phyloP scores from a whole-genome alignment of 2,888 invertebrate genomes.

The Ceramica pisi region DNA sequence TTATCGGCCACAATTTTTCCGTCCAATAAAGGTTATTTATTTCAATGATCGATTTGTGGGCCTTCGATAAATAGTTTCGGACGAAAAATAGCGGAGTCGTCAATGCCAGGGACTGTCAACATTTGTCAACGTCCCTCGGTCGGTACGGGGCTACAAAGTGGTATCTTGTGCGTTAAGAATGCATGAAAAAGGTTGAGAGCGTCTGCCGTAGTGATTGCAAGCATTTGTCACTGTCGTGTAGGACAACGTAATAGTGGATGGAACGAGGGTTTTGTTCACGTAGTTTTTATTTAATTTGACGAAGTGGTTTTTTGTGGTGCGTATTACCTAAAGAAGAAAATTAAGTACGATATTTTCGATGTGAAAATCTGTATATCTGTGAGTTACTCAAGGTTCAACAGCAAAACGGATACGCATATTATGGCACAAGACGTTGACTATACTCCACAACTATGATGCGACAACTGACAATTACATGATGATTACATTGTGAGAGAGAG shows the following conservation, averaged over 20 bases:
- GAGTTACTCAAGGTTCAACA: no score
- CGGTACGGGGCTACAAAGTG: slow-evolving; percentile 31
- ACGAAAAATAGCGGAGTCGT: slow-evolving; percentile 47
- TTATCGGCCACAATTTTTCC: slow-evolving; percentile 33
- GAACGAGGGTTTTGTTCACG: slow-evolving; percentile 5
- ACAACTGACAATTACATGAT: no score
- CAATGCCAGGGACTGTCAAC: slow-evolving; percentile 60
- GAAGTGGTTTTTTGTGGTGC: slow-evolving; percentile 1
- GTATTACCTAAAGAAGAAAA: neutral
- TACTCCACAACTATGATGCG: no score
- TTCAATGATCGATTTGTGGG: slow-evolving; percentile 27
- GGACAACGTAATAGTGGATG: slow-evolving; percentile 10
- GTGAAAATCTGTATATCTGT: no score
- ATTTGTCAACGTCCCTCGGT: slow-evolving; percentile 60
- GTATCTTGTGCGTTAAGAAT: slow-evolving; percentile 40
- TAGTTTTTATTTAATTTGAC: slow-evolving; percentile 2
- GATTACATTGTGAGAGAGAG: no score
- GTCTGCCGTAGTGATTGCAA: slow-evolving; percentile 31
- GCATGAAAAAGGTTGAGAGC: slow-evolving; percentile 38
- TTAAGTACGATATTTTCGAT: no score
- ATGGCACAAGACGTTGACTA: no score
- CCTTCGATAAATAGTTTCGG: slow-evolving; percentile 31
- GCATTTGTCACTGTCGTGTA: slow-evolving; percentile 48
- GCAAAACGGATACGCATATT: no score
- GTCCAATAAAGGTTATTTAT: slow-evolving; percentile 49